A percentile compares a stretch with the other conserved stretches of the same genome.
These are phyloP conservation scores for Onthophagus sagittarius DNA, from an alignment of 2,888 invertebrate species.

Conservation along the genomic window DNA sequence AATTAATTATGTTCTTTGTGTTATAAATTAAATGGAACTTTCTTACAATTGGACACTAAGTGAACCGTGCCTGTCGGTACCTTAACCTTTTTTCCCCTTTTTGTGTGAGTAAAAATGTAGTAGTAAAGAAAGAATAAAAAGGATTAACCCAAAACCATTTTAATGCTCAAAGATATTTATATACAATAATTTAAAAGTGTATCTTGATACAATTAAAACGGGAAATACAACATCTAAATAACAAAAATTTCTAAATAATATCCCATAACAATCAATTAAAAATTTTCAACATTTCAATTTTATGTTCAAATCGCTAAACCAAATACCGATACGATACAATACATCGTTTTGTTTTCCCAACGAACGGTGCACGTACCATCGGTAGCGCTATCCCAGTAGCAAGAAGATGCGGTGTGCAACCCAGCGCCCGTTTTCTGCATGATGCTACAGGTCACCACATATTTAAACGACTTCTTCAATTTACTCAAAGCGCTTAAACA, in stretches of 20 bases:
- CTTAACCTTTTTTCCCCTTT: too few species aligned
- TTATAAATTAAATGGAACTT: too few species aligned
- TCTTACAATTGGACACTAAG: too few species aligned
- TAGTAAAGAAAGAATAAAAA: background rate
- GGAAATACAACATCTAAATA: background rate
- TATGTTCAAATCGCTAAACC: slow-evolving; percentile 56
- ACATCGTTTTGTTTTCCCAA: slow-evolving; percentile 86
- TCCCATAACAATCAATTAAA: background rate
- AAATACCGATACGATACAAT: slow-evolving; percentile 79
- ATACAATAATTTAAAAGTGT: background rate
- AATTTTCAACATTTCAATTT: background rate
- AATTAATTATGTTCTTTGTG: too few species aligned
- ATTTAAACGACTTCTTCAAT: slow-evolving; percentile 77
- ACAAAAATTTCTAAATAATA: background rate
- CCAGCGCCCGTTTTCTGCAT: slow-evolving; percentile 84
- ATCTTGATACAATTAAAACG: background rate
- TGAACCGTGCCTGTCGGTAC: too few species aligned
- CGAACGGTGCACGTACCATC: slow-evolving; percentile 79
- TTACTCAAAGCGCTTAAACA: slow-evolving; percentile 69
- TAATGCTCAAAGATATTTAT: background rate
- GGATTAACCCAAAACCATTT: background rate
- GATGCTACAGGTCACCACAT: slow-evolving; percentile 77
- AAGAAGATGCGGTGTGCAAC: slow-evolving; percentile 76
- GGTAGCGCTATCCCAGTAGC: slow-evolving; percentile 78
- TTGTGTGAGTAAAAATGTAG: too few species aligned